A percentile compares a stretch with the other conserved stretches of the same genome.
Conservation (phyloP, 2,797 vertebrate genomes). For the Adrianichthys oophorus region DNA sequence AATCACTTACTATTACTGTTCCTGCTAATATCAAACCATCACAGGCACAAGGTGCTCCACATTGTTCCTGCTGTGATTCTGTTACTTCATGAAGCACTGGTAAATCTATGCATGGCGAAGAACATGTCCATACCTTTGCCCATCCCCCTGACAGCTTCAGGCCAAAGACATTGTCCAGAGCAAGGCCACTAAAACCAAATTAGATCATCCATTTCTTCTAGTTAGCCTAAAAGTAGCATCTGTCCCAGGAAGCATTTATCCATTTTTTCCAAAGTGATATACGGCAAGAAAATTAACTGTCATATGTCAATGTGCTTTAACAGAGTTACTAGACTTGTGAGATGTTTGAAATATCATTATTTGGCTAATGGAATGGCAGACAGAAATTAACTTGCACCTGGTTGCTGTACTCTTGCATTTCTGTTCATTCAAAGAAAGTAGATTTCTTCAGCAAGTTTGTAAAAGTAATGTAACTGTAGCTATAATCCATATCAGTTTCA, state of each 20-base stretch:
- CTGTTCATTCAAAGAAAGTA: conserved; percentile 8
- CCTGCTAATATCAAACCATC: too few relatives aligned
- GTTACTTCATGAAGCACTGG: conserved; percentile 42
- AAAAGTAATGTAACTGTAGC: neutral
- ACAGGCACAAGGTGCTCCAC: conserved; percentile 21
- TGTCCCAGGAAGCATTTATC: conserved; percentile 83
- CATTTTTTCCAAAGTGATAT: conserved; percentile 72
- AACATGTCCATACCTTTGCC: conserved; percentile 27
- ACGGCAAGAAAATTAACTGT: conserved; percentile 76
- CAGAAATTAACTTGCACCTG: conserved; percentile 60
- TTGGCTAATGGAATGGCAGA: conserved; percentile 61
- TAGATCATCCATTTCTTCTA: conserved; percentile 79
- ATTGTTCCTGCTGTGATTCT: conserved; percentile 33
- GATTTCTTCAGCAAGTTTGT: neutral
- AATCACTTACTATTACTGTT: too few relatives aligned
- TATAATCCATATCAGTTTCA: conserved; percentile 5
- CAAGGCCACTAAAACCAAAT: conserved; percentile 75
- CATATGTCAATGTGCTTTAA: conserved; percentile 75
- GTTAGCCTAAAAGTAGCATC: conserved; percentile 81
- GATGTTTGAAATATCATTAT: conserved; percentile 69
- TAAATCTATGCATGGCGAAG: conserved; percentile 26
- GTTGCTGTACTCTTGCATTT: conserved; percentile 25
- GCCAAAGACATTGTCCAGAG: conserved; percentile 69
- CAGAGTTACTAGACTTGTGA: conserved; percentile 75
- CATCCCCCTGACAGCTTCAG: conserved; percentile 52